Evolutionary conservation across 2,113 vertebrate genomes (phyloP).

Genomic region (Suncus etruscus): DNA sequence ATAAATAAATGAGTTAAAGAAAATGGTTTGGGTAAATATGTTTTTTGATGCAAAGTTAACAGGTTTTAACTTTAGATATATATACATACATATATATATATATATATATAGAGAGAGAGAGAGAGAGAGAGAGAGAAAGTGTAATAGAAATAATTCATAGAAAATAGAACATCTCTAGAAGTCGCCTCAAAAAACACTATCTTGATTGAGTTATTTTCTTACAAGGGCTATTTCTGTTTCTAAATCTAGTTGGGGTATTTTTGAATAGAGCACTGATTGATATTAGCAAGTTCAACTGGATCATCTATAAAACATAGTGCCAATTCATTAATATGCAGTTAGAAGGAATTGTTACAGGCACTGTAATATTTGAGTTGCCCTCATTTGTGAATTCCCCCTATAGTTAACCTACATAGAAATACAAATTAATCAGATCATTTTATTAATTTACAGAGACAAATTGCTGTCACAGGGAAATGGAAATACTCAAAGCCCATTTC

Average conservation of each 20-base stretch:
- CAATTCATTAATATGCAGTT: background rate
- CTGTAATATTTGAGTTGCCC: background rate
- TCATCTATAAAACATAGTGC: background rate
- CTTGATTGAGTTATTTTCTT: background rate
- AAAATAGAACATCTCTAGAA: background rate
- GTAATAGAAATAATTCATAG: background rate
- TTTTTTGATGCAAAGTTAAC: background rate
- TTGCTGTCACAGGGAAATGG: constrained; percentile 23
- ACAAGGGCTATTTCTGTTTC: background rate
- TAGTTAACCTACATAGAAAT: constrained; percentile 29
- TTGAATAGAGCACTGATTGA: background rate
- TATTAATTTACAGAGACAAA: constrained; percentile 55
- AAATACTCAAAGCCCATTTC: constrained; percentile 15
- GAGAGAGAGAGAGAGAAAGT: background rate
- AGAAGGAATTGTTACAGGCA: background rate
- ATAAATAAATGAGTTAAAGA: background rate
- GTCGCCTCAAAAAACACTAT: background rate
- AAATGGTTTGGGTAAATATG: background rate
- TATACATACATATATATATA: too few relatives aligned
- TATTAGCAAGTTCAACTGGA: background rate
- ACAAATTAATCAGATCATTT: constrained; percentile 50
- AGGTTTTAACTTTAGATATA: background rate
- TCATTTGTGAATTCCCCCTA: constrained; percentile 10
- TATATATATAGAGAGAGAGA: too few relatives aligned
- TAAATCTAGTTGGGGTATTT: background rate